Conservation (phyloP, 2,888 invertebrate species). For the Drosophila siamana region DNA sequence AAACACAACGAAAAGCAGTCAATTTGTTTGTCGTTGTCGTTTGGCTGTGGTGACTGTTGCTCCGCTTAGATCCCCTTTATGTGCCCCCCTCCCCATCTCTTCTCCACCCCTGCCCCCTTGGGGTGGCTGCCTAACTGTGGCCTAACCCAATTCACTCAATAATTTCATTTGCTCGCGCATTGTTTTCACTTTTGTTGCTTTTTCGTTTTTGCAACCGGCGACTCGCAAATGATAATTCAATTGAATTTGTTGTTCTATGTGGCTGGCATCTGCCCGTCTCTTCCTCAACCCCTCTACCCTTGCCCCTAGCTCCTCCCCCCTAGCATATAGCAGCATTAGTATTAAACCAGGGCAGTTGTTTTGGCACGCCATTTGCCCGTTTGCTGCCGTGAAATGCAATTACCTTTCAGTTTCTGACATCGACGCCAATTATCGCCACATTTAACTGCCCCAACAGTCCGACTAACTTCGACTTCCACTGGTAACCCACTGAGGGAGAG, state of each 20-base stretch:
- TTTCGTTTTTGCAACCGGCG: constrained; percentile 37
- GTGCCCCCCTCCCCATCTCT: not conserved
- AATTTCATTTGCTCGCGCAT: constrained; percentile 69
- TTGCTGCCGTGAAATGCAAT: constrained; percentile 56
- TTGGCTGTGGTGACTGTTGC: constrained; percentile 42
- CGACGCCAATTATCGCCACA: constrained; percentile 59
- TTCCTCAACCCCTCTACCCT: fast-evolving
- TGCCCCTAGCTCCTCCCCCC: not conserved
- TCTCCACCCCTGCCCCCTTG: not conserved
- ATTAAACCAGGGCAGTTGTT: constrained; percentile 29
- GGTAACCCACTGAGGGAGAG: not conserved
- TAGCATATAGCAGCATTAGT: not conserved
- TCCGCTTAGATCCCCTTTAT: constrained; percentile 1
- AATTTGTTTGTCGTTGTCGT: constrained; percentile 67
- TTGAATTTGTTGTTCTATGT: constrained; percentile 47
- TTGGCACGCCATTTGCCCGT: constrained; percentile 65
- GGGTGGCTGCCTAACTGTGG: constrained; percentile 15
- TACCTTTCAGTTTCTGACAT: constrained; percentile 57
- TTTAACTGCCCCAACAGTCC: constrained; percentile 38
- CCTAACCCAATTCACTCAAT: constrained; percentile 74
- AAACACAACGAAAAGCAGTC: constrained; percentile 43
- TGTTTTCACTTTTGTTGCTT: constrained; percentile 58
- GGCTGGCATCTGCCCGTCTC: constrained; percentile 11
- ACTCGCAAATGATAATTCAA: constrained; percentile 68
- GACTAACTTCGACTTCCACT: not conserved